Evolutionary conservation across 2,888 invertebrate genomes (phyloP), one percentile per base, ranked within the genome.

Genomic region (Trichopoda pennipes): DNA sequence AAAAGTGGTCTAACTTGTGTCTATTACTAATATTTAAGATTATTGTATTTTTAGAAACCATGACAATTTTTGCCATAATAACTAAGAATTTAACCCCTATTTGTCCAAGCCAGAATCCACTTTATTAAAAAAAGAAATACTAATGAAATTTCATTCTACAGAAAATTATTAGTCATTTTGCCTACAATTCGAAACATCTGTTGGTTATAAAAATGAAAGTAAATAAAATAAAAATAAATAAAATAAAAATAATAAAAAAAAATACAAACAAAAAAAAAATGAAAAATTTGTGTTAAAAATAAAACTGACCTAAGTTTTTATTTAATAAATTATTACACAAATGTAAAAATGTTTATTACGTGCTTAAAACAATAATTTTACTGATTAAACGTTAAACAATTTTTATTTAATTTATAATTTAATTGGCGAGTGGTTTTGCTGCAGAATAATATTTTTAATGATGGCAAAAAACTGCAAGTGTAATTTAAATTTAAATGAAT

Each of bases 231-330:
- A 56, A 74, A 63, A 44, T 61, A 73, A 73, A 63, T 42, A 35
- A 73, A 16, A 73, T 44, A 73, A n/a, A 73, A n/a, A n/a, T 44
- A n/a, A 44, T 1, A 35, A 35, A 1, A n/a, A 17, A 17, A 49
- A 49, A 49, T 12, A 17, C 7, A n/a, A 16, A 56, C 2, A 58
- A 32, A n/a, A n/a, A 66, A 56, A 64, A 49, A 1, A 16, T 35
- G 60, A 38, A 38, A 38, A 38, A 35, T 63, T 28, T 28, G 28
- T 28, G 6, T 58, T 72, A 53, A 60, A 66, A 78, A 72, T 64
- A 80, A 80, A 80, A 80, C 80, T 80, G 80, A 80, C 80, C 80
- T 75, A 75, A 80, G 80, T 44, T 69, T 66, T 58, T 51, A 2
- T 14, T 16, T 2, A 32, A 47, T 9, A 58, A 70, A 44, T 42